A percentile compares a stretch with the other conserved stretches of the same genome.
These are phyloP conservation scores for Neostethus bicornis DNA, from an alignment of 2,797 vertebrate species.

Conservation along the genomic window DNA sequence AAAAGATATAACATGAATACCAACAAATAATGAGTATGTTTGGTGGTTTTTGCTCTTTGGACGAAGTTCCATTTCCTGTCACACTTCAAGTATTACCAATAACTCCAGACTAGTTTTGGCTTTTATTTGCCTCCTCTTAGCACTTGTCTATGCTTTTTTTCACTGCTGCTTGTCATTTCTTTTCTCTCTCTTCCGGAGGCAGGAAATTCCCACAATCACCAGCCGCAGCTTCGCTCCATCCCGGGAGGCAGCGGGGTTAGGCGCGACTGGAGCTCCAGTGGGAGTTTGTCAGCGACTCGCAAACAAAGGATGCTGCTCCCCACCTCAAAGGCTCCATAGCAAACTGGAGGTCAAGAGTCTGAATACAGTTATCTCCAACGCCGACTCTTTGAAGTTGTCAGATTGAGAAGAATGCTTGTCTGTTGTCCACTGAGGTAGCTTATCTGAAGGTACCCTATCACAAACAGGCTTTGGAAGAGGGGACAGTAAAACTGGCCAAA, in stretches of 20 bases:
- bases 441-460: constrained; percentile 62
- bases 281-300: constrained; percentile 63
- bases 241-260: constrained; percentile 61
- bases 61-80: no score
- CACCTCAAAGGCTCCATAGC: constrained; percentile 63
- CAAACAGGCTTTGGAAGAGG: constrained; percentile 32
- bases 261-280: constrained; percentile 64
- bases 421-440: constrained; percentile 52
- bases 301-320: constrained; percentile 74
- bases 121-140: constrained; percentile 40
- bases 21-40: no score
- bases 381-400: constrained; percentile 62
- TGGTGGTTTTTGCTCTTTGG: no score
- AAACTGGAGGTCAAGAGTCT: constrained; percentile 63
- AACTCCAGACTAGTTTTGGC: no score
- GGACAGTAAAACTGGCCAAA: constrained; percentile 40
- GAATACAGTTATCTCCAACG: constrained; percentile 60
- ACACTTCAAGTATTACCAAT: no score
- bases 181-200: constrained; percentile 78
- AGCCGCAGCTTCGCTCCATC: constrained; percentile 70
- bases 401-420: constrained; percentile 51
- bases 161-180: constrained; percentile 56
- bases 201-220: constrained; percentile 85
- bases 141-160: constrained; percentile 49
- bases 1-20: no score